Evolutionary conservation across 1,140 invertebrate species (phyloP).

Genomic region (Drosophila gunungcola): DNA sequence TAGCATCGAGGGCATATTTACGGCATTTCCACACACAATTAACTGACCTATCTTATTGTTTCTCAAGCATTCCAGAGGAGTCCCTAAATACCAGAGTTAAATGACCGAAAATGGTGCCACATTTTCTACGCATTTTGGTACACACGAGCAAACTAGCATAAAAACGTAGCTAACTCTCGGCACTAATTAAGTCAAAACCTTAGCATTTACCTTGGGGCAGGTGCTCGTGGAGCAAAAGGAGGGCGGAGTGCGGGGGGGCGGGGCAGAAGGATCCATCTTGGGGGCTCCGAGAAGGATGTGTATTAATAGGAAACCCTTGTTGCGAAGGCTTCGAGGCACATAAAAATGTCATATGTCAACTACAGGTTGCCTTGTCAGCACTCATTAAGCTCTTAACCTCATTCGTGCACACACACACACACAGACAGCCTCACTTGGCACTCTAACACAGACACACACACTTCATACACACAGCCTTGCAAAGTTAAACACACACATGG

Average conservation of each 20-base stretch:
- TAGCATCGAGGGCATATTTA: not conserved
- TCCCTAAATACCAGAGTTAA: slow-evolving; percentile 40
- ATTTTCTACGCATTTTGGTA: slow-evolving; percentile 53
- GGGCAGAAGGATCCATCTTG: slow-evolving; percentile 14
- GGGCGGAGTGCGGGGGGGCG: too few relatives aligned
- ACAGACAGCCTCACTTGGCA: slow-evolving; percentile 9
- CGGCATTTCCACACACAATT: not conserved
- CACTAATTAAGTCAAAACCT: slow-evolving; percentile 78
- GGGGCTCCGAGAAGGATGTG: slow-evolving; percentile 27
- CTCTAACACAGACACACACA: slow-evolving; percentile 4
- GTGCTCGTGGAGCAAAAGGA: slow-evolving; percentile 1
- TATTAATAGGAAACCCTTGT: slow-evolving; percentile 75
- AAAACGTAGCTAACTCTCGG: slow-evolving; percentile 48
- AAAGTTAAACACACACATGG: not conserved
- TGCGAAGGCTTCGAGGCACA: slow-evolving; percentile 55
- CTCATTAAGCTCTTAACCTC: slow-evolving; percentile 83
- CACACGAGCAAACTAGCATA: slow-evolving; percentile 33
- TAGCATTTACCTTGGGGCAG: slow-evolving; percentile 77
- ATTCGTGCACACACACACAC: slow-evolving; percentile 45
- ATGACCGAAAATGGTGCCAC: slow-evolving; percentile 60
- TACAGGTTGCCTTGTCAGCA: slow-evolving; percentile 68
- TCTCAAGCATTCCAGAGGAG: not conserved
- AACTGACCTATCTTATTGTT: slow-evolving; percentile 18
- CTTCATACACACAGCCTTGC: not conserved
- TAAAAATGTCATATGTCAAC: slow-evolving; percentile 82